phyloP scores from a whole-genome alignment of 2,888 invertebrate genomes.

The Drosophila colorata region DNA sequence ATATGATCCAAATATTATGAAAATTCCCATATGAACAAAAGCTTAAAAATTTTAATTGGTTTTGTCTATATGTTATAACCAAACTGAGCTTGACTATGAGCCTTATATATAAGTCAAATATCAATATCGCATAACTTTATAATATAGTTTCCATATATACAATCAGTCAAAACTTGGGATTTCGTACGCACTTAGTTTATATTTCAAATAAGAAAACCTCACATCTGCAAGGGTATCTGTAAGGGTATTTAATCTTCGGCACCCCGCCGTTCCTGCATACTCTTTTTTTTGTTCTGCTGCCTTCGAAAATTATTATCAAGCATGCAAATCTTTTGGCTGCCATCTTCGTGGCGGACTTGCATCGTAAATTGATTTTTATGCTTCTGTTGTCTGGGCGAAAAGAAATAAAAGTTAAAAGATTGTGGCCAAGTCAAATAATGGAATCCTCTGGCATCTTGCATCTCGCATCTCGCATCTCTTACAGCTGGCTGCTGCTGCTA shows the following conservation, averaged over 20 bases:
- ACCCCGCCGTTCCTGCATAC: background rate
- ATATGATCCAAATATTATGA: no score
- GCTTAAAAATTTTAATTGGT: no score
- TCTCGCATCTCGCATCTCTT: slow-evolving; percentile 27
- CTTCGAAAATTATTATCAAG: slow-evolving; percentile 81
- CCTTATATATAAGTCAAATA: no score
- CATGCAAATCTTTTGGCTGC: slow-evolving; percentile 76
- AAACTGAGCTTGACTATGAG: no score
- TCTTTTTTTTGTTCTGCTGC: slow-evolving; percentile 18
- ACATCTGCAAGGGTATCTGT: background rate
- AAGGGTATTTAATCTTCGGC: slow-evolving; percentile 7
- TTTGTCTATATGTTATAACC: no score
- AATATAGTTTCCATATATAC: no score
- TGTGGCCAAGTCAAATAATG: slow-evolving; percentile 46
- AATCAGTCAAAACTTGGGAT: no score
- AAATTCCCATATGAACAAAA: no score
- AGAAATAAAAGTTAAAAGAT: slow-evolving; percentile 1
- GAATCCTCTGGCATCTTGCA: slow-evolving; percentile 2
- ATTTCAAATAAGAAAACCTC: no score
- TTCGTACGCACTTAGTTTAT: background rate
- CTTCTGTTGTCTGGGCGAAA: slow-evolving; percentile 64
- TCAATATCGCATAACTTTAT: no score
- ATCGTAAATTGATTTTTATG: slow-evolving; percentile 80
- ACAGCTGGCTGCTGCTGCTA: slow-evolving; percentile 60
- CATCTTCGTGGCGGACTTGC: slow-evolving; percentile 58